phyloP scores from a whole-genome alignment of 92 coral and sea anemone species.

The Chrysogorgia sp. region DNA sequence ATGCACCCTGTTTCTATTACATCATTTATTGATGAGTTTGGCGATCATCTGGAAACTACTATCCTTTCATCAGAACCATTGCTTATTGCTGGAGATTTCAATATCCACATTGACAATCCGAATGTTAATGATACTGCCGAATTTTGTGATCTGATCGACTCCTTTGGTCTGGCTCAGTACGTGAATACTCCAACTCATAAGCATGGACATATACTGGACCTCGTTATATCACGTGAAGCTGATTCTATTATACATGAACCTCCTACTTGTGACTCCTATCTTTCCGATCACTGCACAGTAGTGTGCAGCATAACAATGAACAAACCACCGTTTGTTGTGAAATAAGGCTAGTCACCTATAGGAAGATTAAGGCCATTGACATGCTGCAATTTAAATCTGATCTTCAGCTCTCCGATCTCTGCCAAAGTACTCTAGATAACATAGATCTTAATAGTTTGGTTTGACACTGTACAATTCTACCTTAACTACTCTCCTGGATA shows the following conservation, averaged over 20 bases:
- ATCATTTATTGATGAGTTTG: not conserved
- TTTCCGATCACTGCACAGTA: conserved; percentile 43
- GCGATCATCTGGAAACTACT: not conserved
- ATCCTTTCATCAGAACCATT: conserved; percentile 3
- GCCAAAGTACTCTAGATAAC: not conserved
- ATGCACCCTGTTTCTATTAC: not conserved
- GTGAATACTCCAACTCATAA: conserved; percentile 21
- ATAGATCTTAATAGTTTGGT: conserved; percentile 22
- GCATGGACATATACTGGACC: not conserved
- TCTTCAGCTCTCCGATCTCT: conserved; percentile 42
- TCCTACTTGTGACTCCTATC: conserved; percentile 30
- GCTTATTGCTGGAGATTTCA: conserved; percentile 7
- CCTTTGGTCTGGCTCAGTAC: conserved; percentile 3
- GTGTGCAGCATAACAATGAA: conserved; percentile 28
- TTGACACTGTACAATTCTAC: conserved; percentile 47
- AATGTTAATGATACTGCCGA: not conserved
- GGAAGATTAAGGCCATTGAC: conserved; percentile 56
- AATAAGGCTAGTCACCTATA: conserved; percentile 51
- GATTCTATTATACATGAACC: not conserved
- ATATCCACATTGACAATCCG: not conserved
- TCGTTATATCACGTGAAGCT: not conserved
- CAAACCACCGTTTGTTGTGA: conserved; percentile 47
- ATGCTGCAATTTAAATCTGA: conserved; percentile 39
- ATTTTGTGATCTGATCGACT: conserved; percentile 4
- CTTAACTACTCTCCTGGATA: conserved; percentile 36